Conservation (phyloP, 2,888 invertebrate genomes). For the Artemia sp. region DNA sequence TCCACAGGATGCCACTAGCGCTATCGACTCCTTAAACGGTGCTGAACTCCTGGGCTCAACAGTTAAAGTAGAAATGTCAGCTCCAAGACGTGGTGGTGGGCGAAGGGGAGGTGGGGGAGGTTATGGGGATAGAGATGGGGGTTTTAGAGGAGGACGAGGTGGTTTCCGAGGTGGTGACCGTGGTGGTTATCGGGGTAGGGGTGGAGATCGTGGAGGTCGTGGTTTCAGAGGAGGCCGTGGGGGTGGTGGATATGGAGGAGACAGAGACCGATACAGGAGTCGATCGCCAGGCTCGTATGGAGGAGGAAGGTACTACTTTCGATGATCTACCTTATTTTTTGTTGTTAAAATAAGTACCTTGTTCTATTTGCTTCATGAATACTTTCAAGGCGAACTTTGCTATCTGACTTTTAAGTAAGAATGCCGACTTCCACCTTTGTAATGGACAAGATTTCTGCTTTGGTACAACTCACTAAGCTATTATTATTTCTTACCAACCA, state of each 20-base stretch:
- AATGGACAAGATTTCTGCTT: neutral
- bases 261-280: slow-evolving; percentile 14
- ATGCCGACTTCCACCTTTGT: neutral
- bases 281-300: slow-evolving; percentile 8
- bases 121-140: neutral
- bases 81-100: slow-evolving; percentile 10
- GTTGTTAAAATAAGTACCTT: neutral
- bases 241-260: slow-evolving; percentile 13
- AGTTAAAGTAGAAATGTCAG: slow-evolving; percentile 11
- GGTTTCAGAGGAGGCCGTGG: slow-evolving; percentile 12
- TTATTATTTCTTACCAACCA: too few species aligned
- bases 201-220: slow-evolving; percentile 6
- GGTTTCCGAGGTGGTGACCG: slow-evolving; percentile 15
- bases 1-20: slow-evolving; percentile 3
- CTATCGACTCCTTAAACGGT: slow-evolving; percentile 11
- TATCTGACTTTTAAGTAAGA: too few species aligned
- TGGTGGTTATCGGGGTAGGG: neutral
- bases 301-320: slow-evolving; percentile 16
- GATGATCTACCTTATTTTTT: slow-evolving; percentile 7
- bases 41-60: slow-evolving; percentile 13
- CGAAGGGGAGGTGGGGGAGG: slow-evolving; percentile 1
- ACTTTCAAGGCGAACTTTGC: neutral
- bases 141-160: slow-evolving; percentile 9
- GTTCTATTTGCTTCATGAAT: neutral
- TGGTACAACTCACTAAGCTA: too few species aligned